phyloP scores from a whole-genome alignment of 92 coral and sea anemone genomes.

The Zoanthus sociatus region DNA sequence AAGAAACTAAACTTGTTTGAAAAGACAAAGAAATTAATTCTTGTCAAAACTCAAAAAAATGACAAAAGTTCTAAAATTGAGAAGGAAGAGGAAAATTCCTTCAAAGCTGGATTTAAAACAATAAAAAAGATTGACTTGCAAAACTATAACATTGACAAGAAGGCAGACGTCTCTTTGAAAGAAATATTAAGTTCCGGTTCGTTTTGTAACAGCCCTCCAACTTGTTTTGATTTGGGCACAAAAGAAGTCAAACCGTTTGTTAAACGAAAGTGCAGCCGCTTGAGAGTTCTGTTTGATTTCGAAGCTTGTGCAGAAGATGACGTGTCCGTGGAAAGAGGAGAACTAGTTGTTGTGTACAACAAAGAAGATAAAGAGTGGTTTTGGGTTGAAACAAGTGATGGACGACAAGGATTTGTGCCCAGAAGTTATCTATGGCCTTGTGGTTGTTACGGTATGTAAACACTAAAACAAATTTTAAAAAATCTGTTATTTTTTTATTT shows the following conservation, averaged over 20 bases:
- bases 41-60: conserved; percentile 20
- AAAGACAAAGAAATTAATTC: conserved; percentile 50
- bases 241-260: conserved; percentile 10
- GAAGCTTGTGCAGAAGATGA: conserved; percentile 68
- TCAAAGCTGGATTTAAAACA: not conserved
- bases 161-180: not conserved
- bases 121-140: not conserved
- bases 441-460: conserved; percentile 69
- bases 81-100: not conserved
- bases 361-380: conserved; percentile 73
- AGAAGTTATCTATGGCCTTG: conserved; percentile 73
- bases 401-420: conserved; percentile 68
- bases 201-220: not conserved
- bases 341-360: conserved; percentile 61
- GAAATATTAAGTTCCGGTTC: not conserved
- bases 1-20: conserved; percentile 55
- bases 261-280: conserved; percentile 32
- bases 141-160: not conserved
- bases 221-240: not conserved
- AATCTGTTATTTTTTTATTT: not conserved
- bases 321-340: conserved; percentile 64
- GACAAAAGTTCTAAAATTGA: not conserved
- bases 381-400: conserved; percentile 65
- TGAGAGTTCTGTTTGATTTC: conserved; percentile 69
- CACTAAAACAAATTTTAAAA: not conserved